Conservation (phyloP, 2,113 vertebrate species). For the Cyprinus carpio region DNA sequence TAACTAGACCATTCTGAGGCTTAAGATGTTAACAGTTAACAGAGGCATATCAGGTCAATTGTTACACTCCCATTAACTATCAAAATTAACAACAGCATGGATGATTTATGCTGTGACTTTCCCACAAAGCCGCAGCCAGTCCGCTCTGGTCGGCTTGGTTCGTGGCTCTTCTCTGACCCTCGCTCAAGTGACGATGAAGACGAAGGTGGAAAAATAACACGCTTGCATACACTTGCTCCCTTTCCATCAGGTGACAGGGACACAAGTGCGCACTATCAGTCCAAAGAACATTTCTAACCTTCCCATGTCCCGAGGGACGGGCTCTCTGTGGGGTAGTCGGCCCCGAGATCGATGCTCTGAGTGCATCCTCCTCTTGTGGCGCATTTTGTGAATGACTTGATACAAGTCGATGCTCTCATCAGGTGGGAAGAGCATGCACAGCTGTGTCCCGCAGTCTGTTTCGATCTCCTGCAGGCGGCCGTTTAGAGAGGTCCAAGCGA, state of each 20-base stretch:
- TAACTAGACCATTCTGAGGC: slow-evolving; percentile 37
- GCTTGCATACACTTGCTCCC: slow-evolving; percentile 66
- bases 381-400: slow-evolving; percentile 96
- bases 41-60: slow-evolving; percentile 29
- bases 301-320: slow-evolving; percentile 94
- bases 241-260: slow-evolving; percentile 86
- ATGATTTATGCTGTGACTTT: slow-evolving; percentile 23
- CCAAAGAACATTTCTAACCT: slow-evolving; percentile 99
- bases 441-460: slow-evolving; percentile 90
- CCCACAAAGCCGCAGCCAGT: slow-evolving; percentile 30
- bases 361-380: slow-evolving; percentile 94
- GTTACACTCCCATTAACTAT: slow-evolving; percentile 36
- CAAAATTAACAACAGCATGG: slow-evolving; percentile 39
- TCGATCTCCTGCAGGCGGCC: slow-evolving; percentile 89
- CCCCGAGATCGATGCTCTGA: slow-evolving; percentile 92
- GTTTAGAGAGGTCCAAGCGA: not conserved
- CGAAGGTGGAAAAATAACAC: slow-evolving; percentile 75
- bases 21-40: slow-evolving; percentile 39
- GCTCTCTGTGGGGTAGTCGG: slow-evolving; percentile 86
- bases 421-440: slow-evolving; percentile 93
- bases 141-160: slow-evolving; percentile 35
- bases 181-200: slow-evolving; percentile 69
- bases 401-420: slow-evolving; percentile 97
- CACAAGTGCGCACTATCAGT: slow-evolving; percentile 89
- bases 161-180: slow-evolving; percentile 54